Evolutionary conservation across 1,140 invertebrate genomes (phyloP).

Genomic region (Melanaphis sacchari): DNA sequence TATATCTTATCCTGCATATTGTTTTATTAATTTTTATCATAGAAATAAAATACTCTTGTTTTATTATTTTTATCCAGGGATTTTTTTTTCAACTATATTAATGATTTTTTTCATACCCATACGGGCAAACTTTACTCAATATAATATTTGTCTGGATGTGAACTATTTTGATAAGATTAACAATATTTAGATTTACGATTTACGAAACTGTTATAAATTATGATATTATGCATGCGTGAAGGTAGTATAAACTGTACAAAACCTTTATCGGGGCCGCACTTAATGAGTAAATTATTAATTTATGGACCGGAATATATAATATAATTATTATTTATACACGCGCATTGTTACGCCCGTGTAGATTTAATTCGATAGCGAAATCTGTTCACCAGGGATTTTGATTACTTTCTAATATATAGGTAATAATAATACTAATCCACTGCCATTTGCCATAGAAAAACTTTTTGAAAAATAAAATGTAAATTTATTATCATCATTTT

Average conservation of each 20-base stretch:
- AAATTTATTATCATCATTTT: background rate
- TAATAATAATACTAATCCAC: background rate
- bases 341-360: background rate
- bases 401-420: background rate
- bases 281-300: slow-evolving; percentile 15
- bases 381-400: background rate
- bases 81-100: background rate
- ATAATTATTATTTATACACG: background rate
- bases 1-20: background rate
- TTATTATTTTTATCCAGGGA: background rate
- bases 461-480: background rate
- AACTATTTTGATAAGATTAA: background rate
- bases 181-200: background rate
- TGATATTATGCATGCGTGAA: slow-evolving; percentile 7
- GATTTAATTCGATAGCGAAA: background rate
- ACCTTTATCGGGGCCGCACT: background rate
- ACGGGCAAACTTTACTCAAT: background rate
- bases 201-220: slow-evolving; percentile 18
- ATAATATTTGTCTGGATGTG: background rate
- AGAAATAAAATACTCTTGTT: background rate
- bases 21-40: background rate
- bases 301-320: slow-evolving; percentile 9
- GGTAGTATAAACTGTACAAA: slow-evolving; percentile 4
- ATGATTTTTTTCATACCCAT: background rate
- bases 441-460: background rate